phyloP scores from a whole-genome alignment of 2,797 vertebrate species.

The Vultur gryphus region DNA sequence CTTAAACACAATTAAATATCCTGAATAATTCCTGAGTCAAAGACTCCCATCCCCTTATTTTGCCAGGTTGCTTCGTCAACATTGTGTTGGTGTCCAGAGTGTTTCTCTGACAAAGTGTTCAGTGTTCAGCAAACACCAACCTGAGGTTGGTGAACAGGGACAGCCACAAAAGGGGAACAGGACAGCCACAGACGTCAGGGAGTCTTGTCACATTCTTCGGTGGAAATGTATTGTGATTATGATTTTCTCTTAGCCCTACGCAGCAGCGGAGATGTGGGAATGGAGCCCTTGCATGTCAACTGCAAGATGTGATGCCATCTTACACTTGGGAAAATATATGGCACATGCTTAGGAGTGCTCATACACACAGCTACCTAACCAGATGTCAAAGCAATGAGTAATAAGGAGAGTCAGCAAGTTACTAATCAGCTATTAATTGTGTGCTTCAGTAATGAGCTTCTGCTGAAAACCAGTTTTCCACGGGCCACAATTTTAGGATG shows the following conservation, averaged over 20 bases:
- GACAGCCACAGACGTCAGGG: not conserved
- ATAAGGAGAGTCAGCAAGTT: not conserved
- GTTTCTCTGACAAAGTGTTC: not conserved
- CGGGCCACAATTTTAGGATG: not conserved
- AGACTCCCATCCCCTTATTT: not conserved
- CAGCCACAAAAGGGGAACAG: not conserved
- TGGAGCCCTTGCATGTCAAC: not conserved
- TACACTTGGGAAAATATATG: not conserved
- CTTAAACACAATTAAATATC: not conserved
- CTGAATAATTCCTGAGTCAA: not conserved
- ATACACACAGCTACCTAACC: not conserved
- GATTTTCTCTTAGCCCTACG: not conserved
- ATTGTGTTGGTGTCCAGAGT: not conserved
- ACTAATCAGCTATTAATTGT: not conserved
- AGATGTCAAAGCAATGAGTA: slow-evolving; percentile 22
- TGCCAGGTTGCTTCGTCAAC: not conserved
- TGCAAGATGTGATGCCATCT: not conserved
- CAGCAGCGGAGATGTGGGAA: not conserved
- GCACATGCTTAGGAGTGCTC: not conserved
- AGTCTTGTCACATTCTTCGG: not conserved
- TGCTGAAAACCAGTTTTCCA: slow-evolving; percentile 33
- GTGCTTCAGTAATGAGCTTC: not conserved
- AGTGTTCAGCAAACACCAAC: not conserved
- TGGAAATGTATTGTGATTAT: not conserved
- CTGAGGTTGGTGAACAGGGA: too few relatives aligned